Evolutionary conservation across 2,797 vertebrate species (phyloP).

Genomic region (Sardinella longiceps): DNA sequence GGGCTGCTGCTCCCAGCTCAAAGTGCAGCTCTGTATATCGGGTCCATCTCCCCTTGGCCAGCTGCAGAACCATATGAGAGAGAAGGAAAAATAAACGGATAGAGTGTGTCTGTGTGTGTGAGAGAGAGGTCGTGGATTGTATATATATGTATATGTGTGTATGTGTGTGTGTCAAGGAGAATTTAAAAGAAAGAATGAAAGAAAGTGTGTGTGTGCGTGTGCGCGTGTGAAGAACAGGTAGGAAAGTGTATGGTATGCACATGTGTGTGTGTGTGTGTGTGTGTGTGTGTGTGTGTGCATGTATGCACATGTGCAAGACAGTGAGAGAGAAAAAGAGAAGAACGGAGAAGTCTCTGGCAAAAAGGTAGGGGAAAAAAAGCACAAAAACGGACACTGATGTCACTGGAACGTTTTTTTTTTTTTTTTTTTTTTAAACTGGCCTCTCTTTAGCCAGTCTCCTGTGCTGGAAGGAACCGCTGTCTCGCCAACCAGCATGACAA

Average conservation of each 20-base stretch:
- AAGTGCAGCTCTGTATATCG: neutral
- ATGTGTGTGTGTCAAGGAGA: neutral
- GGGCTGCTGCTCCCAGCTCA: neutral
- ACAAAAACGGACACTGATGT: neutral
- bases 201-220: neutral
- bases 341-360: neutral
- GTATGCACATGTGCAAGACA: neutral
- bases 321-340: neutral
- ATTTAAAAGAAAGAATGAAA: neutral
- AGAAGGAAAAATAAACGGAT: constrained; percentile 2
- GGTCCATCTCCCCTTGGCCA: neutral
- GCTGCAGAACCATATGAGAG: constrained; percentile 10
- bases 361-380: neutral
- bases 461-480: neutral
- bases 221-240: neutral
- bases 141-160: neutral
- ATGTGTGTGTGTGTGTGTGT: neutral
- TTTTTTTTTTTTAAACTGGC: neutral
- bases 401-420: constrained; percentile 1
- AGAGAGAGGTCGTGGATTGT: neutral
- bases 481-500: constrained; percentile 5
- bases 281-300: neutral
- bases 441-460: neutral
- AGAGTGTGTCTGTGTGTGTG: neutral
- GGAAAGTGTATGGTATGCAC: neutral